Base-by-base conservation (phyloP, 2,888 invertebrate species). In the Scaptodrosophila latifasciaeformis region DNA sequence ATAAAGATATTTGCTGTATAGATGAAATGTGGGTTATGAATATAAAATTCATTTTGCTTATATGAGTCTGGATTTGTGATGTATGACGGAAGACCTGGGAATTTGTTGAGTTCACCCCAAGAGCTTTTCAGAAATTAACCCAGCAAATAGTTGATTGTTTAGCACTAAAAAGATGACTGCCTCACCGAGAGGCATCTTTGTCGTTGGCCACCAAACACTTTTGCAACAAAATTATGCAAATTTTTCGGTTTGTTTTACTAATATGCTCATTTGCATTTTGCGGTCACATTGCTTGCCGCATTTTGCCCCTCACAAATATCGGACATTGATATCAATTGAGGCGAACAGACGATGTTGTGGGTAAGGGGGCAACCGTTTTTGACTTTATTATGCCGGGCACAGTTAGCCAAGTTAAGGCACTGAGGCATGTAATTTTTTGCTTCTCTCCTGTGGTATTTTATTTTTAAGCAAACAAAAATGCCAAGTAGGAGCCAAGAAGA, bases 181-280 rank as follows among this genome's bases (percentile, higher is more conserved):
- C 24, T 5, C 24, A 24, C 24, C 24, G 7, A 24, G 37, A 37
- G 15, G 37, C 13, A 17, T 37, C 17, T 34, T 34, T n/a, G 34
- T 15, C 15, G 34, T 34, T 13, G 37, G 37, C 17, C 17, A 17
- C 37, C 43, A 30, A 65, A 65, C 66, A 54, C 64, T 62, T 57
- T 61, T 34, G 34, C 44, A 37, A 47, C 34, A 59, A 77, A 75
- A 70, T 80, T 74, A 75, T 75, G 74, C 55, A 80, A 77, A 80
- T 75, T 58, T 40, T 13, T 34, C 46, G 57, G 48, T 60, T 59
- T 54, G 57, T 62, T 67, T 62, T 49, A 59, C 70, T 67, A 72
- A 79, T 77, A 65, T 61, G 60, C 67, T 52, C 54, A 80, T 75
- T 80, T 80, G 64, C 75, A 75, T 75, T 62, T 65, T 62, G 54